These are phyloP conservation scores for Xanthia icteritia DNA, from an alignment of 2,888 invertebrate genomes.

Conservation along the genomic window DNA sequence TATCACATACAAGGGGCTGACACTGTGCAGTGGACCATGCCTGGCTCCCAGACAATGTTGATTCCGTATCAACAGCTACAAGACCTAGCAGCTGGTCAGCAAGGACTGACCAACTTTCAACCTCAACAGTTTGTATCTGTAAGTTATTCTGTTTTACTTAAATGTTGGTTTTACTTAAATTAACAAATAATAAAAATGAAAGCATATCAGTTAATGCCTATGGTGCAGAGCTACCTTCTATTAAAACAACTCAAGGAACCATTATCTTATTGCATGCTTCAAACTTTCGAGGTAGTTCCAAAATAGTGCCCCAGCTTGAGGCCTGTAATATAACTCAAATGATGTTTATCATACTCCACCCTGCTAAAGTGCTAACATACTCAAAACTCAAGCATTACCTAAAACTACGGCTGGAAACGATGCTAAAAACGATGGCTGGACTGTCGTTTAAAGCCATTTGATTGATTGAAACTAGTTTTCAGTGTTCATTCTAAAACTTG, in stretches of 20 bases:
- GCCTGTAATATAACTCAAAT: not conserved
- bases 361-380: not conserved
- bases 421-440: too few relatives aligned
- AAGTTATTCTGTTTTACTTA: slow-evolving; percentile 70
- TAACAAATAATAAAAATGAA: slow-evolving; percentile 48
- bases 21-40: slow-evolving; percentile 86
- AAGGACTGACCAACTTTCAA: slow-evolving; percentile 82
- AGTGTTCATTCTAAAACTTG: too few relatives aligned
- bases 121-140: slow-evolving; percentile 88
- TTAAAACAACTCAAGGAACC: not conserved
- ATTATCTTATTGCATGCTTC: not conserved
- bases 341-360: not conserved
- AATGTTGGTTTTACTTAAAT: slow-evolving; percentile 73
- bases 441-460: too few relatives aligned
- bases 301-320: not conserved
- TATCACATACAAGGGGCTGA: slow-evolving; percentile 87
- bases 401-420: too few relatives aligned
- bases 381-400: not conserved
- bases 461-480: not conserved
- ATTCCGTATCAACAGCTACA: slow-evolving; percentile 88
- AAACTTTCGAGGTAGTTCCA: not conserved
- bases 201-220: not conserved
- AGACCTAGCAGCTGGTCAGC: slow-evolving; percentile 81
- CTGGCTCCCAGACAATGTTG: slow-evolving; percentile 87
- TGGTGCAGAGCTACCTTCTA: not conserved